A percentile compares a stretch with the other conserved stretches of the same genome.
phyloP scores from a whole-genome alignment of 2,888 invertebrate genomes.

The Boloria selene region DNA sequence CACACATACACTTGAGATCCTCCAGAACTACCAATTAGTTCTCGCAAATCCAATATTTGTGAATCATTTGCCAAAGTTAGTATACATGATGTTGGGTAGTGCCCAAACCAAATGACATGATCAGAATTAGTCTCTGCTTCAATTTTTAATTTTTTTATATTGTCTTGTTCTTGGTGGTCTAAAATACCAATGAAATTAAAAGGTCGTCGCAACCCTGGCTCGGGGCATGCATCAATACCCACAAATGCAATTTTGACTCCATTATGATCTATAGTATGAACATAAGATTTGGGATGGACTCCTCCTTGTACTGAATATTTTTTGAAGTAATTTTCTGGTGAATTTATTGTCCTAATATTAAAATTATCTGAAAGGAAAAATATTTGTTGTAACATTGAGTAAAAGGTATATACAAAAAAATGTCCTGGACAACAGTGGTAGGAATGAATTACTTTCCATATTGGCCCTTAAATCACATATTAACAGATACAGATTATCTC shows the following conservation, averaged over 20 bases:
- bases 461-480: too few species aligned
- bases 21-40: slow-evolving; percentile 82
- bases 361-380: slow-evolving; percentile 89
- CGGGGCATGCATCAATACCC: slow-evolving; percentile 92
- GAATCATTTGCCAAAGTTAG: slow-evolving; percentile 80
- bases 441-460: too few species aligned
- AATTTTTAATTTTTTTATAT: slow-evolving; percentile 80
- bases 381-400: too few species aligned
- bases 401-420: too few species aligned
- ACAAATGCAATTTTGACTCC: slow-evolving; percentile 89
- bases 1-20: slow-evolving; percentile 90
- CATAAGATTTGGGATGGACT: slow-evolving; percentile 87
- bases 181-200: slow-evolving; percentile 94
- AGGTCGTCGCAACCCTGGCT: slow-evolving; percentile 92
- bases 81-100: slow-evolving; percentile 95
- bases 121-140: slow-evolving; percentile 76
- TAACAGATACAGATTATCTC: too few species aligned
- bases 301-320: slow-evolving; percentile 91
- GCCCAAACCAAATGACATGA: slow-evolving; percentile 87
- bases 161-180: slow-evolving; percentile 80
- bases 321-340: slow-evolving; percentile 88
- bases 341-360: slow-evolving; percentile 87
- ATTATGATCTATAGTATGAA: slow-evolving; percentile 80
- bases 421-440: too few species aligned
- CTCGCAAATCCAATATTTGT: slow-evolving; percentile 76